A percentile compares a stretch with the other conserved stretches of the same genome.
Conservation (phyloP, 2,797 vertebrate genomes). For the Muraenolepis orangiensis region DNA sequence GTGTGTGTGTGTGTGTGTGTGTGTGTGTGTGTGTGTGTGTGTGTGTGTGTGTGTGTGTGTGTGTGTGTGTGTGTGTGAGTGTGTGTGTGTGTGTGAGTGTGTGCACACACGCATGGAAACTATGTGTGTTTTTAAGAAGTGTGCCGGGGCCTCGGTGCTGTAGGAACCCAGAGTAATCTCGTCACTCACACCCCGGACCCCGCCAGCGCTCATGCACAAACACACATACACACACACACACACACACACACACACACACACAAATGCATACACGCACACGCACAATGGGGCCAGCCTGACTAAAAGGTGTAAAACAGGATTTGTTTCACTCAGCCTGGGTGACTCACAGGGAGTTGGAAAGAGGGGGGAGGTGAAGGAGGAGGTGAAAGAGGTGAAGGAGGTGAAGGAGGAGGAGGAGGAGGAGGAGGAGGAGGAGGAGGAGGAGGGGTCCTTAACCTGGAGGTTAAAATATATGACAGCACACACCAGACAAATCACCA, state of each 20-base stretch:
- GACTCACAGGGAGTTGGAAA: slow-evolving; percentile 36
- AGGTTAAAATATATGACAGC: slow-evolving; percentile 25
- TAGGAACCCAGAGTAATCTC: slow-evolving; percentile 44
- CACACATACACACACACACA: slow-evolving; percentile 23
- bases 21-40: too few species aligned
- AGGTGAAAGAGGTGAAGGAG: background rate
- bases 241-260: slow-evolving; percentile 17
- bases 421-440: background rate
- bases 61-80: background rate
- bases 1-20: slow-evolving; percentile 2
- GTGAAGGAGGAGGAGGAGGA: too few species aligned
- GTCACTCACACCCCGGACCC: slow-evolving; percentile 53
- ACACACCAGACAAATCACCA: slow-evolving; percentile 38
- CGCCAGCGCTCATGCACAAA: slow-evolving; percentile 54
- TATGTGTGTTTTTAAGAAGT: slow-evolving; percentile 34
- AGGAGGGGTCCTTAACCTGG: slow-evolving; percentile 30
- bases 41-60: background rate
- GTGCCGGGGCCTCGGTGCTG: slow-evolving; percentile 39
- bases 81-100: slow-evolving; percentile 6
- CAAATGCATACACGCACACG: slow-evolving; percentile 9
- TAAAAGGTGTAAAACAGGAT: slow-evolving; percentile 46
- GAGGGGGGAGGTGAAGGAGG: slow-evolving; percentile 16
- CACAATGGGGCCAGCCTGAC: slow-evolving; percentile 19
- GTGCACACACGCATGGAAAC: slow-evolving; percentile 7
- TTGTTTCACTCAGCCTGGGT: slow-evolving; percentile 27